These are phyloP conservation scores for Triplophysa bombifrons DNA, from an alignment of 2,797 vertebrate genomes.

Conservation along the genomic window DNA sequence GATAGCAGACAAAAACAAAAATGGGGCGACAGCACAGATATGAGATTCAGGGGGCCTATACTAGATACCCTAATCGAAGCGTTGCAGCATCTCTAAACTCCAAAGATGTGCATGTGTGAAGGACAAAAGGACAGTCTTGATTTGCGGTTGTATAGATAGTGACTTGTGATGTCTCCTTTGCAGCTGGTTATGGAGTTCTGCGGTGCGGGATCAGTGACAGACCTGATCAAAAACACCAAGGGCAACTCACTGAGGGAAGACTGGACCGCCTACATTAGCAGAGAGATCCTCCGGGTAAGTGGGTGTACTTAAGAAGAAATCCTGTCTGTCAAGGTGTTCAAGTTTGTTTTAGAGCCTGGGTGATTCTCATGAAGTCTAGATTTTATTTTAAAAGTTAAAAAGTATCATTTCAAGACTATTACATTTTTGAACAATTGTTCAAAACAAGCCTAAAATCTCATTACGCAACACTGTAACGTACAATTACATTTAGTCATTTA, in stretches of 20 bases:
- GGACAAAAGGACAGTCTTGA: neutral
- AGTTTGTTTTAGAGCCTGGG: no score
- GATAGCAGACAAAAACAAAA: neutral
- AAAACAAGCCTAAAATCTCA: no score
- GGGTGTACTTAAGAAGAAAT: neutral
- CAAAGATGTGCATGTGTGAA: neutral
- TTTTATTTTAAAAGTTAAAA: no score
- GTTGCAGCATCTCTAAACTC: neutral
- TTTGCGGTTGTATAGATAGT: neutral
- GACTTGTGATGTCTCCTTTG: slow-evolving; percentile 4
- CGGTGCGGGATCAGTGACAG: slow-evolving; percentile 91
- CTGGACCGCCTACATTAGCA: slow-evolving; percentile 94
- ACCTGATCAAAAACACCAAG: slow-evolving; percentile 95
- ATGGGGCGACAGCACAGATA: neutral
- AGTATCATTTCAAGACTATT: no score
- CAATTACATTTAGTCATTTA: no score
- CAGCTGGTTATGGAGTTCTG: slow-evolving; percentile 99
- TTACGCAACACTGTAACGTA: no score
- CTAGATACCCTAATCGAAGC: neutral
- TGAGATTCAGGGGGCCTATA: neutral
- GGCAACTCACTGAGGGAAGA: slow-evolving; percentile 92
- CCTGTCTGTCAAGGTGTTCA: no score
- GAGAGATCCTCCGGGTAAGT: slow-evolving; percentile 91
- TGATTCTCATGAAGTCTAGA: no score
- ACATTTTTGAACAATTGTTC: no score